phyloP scores from a whole-genome alignment of 2,888 invertebrate species.

The Chymomyza procnemis region DNA sequence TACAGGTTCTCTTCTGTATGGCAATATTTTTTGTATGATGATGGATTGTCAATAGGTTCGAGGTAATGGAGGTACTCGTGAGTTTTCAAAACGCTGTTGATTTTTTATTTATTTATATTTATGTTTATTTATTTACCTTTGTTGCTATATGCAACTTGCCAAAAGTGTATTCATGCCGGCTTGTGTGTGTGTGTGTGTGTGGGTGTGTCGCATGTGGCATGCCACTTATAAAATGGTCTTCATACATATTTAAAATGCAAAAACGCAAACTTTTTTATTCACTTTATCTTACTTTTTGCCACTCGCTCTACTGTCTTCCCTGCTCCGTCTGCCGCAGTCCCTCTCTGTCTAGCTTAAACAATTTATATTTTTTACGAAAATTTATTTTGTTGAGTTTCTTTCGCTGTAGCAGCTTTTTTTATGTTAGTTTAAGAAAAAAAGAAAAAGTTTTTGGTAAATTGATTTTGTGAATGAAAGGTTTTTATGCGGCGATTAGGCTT shows the following conservation, averaged over 20 bases:
- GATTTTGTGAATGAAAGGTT: slow-evolving; percentile 40
- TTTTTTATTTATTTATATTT: slow-evolving; percentile 31
- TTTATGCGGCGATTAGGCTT: neutral
- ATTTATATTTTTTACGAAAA: neutral
- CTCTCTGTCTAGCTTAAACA: neutral
- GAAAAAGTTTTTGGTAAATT: slow-evolving; percentile 31
- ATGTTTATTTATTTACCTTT: neutral
- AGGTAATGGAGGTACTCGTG: neutral
- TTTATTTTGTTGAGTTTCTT: neutral
- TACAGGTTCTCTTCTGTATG: neutral
- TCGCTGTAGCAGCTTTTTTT: neutral
- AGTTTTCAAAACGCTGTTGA: slow-evolving; percentile 41
- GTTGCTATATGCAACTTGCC: neutral
- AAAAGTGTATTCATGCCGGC: neutral
- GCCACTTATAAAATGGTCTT: slow-evolving; percentile 40
- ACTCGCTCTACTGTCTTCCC: neutral
- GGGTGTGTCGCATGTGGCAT: slow-evolving; percentile 12
- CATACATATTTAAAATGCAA: slow-evolving; percentile 59
- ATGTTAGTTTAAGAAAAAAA: neutral
- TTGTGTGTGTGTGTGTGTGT: slow-evolving; percentile 3
- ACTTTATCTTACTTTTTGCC: neutral
- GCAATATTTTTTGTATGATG: neutral
- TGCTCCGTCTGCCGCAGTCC: neutral
- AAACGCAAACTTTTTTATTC: slow-evolving; percentile 33
- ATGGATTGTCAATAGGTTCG: neutral